phyloP scores from a whole-genome alignment of 2,113 vertebrate species.

The Hydrochoerus hydrochaeris region DNA sequence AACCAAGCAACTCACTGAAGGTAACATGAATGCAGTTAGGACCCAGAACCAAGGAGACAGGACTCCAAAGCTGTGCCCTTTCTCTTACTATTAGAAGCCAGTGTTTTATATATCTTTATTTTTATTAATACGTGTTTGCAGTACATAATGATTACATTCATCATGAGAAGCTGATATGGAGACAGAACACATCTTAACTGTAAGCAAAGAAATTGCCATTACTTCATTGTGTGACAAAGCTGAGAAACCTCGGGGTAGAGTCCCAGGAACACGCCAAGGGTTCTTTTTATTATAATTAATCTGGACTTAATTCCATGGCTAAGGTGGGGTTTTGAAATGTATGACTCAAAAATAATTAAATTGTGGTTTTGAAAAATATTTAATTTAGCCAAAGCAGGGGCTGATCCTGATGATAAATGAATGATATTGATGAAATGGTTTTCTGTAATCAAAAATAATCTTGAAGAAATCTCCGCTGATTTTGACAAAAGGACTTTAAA shows the following conservation, averaged over 20 bases:
- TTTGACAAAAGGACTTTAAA: constrained; percentile 81
- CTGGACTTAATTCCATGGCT: constrained; percentile 54
- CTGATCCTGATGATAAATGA: constrained; percentile 81
- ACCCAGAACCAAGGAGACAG: background rate
- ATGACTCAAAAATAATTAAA: constrained; percentile 70
- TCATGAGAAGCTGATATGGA: background rate
- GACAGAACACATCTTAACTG: background rate
- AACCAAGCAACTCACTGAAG: background rate
- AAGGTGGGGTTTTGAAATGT: constrained; percentile 40
- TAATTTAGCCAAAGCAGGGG: constrained; percentile 74
- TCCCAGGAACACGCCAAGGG: constrained; percentile 58
- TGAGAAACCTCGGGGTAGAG: background rate
- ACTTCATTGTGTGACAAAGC: constrained; percentile 52
- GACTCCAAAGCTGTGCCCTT: background rate
- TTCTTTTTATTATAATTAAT: constrained; percentile 64
- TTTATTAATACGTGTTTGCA: background rate
- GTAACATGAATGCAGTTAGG: background rate
- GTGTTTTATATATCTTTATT: background rate
- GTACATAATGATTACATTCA: background rate
- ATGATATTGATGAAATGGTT: constrained; percentile 78
- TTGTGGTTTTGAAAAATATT: constrained; percentile 55
- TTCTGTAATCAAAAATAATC: constrained; percentile 82
- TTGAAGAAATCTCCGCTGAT: constrained; percentile 71
- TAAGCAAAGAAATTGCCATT: constrained; percentile 32
- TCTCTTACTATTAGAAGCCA: background rate